Evolutionary conservation across 2,797 vertebrate species (phyloP).

Genomic region (Euphonia xanthogaster): DNA sequence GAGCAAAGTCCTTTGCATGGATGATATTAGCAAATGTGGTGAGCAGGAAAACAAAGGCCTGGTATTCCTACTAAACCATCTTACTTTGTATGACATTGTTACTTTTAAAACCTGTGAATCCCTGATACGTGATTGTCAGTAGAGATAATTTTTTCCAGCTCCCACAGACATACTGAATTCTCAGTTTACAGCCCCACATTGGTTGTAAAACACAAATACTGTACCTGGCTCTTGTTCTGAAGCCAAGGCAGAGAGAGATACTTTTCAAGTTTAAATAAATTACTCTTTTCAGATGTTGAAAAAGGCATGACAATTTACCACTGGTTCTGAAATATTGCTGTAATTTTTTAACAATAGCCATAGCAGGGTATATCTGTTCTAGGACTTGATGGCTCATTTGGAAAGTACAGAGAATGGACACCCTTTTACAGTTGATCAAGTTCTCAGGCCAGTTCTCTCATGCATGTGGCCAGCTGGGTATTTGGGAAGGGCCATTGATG

Average conservation of each 20-base stretch:
- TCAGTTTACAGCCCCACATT: neutral
- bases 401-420: neutral
- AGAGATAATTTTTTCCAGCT: neutral
- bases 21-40: neutral
- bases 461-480: rapidly evolving
- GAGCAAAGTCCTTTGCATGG: neutral
- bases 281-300: neutral
- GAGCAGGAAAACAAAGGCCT: neutral
- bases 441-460: neutral
- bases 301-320: neutral
- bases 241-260: neutral
- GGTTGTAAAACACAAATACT: neutral
- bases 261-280: neutral
- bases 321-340: neutral
- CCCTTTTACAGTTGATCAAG: neutral
- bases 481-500: neutral
- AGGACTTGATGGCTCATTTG: neutral
- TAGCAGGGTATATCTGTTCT: neutral
- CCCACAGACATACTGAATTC: neutral
- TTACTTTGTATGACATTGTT: neutral
- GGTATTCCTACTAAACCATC: neutral
- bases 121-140: neutral
- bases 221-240: neutral
- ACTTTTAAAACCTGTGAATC: neutral
- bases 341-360: neutral